phyloP scores from a whole-genome alignment of 2,113 vertebrate genomes.

The Spizaetus ornatus region DNA sequence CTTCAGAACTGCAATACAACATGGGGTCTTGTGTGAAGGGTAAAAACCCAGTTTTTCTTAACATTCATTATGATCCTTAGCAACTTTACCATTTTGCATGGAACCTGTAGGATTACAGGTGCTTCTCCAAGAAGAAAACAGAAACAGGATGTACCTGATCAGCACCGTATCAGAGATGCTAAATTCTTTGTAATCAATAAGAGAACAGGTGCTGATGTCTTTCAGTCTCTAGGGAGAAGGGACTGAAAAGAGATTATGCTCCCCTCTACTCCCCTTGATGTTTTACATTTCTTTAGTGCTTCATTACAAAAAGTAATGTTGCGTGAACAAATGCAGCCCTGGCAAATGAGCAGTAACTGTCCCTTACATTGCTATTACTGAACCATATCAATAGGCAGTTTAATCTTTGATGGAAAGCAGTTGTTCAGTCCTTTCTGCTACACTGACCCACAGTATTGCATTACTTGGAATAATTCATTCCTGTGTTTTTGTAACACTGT shows the following conservation, averaged over 20 bases:
- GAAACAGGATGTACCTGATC: background rate
- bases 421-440: background rate
- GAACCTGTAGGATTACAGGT: background rate
- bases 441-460: background rate
- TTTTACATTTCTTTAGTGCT: conserved; percentile 17
- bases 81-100: background rate
- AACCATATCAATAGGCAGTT: background rate
- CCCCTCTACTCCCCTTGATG: background rate
- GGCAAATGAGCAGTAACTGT: conserved; percentile 24
- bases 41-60: background rate
- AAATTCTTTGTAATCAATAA: background rate
- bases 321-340: background rate
- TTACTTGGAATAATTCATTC: background rate
- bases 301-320: conserved; percentile 48
- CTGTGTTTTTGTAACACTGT: background rate
- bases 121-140: background rate
- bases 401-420: conserved; percentile 25
- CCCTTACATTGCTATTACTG: background rate
- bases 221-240: background rate
- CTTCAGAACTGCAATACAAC: background rate
- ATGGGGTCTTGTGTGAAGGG: background rate
- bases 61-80: background rate
- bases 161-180: background rate
- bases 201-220: background rate
- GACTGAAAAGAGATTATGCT: background rate